Evolutionary conservation across 92 coral and sea anemone genomes (phyloP).

Genomic region (Porites evermanni): DNA sequence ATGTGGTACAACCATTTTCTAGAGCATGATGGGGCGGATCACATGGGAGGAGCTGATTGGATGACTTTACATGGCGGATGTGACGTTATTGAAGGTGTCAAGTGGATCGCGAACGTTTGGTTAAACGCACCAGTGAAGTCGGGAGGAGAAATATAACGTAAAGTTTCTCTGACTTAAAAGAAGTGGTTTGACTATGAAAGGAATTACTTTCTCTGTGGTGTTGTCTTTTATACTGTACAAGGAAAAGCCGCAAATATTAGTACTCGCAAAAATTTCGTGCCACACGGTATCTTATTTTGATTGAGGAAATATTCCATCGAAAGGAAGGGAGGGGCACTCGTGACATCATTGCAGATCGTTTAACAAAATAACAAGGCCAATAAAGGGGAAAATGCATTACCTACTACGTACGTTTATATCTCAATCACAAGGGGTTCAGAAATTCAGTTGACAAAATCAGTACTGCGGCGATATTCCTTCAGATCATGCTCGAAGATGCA

Average conservation of each 20-base stretch:
- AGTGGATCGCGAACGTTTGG: constrained; percentile 97
- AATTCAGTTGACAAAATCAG: too few relatives aligned
- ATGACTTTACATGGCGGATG: constrained; percentile 91
- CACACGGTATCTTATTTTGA: too few relatives aligned
- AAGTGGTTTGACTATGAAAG: too few relatives aligned
- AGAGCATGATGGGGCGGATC: constrained; percentile 72
- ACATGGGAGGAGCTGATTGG: constrained; percentile 85
- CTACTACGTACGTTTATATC: too few relatives aligned
- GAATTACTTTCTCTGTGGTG: neutral
- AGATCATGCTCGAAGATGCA: too few relatives aligned
- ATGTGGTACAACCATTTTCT: constrained; percentile 94
- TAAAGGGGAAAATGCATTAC: too few relatives aligned
- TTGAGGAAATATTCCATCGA: too few relatives aligned
- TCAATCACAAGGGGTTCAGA: too few relatives aligned
- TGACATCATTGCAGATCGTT: too few relatives aligned
- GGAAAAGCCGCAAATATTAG: neutral
- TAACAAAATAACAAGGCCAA: too few relatives aligned
- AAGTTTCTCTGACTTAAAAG: neutral
- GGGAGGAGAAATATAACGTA: constrained; percentile 6
- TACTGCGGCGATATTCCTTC: too few relatives aligned
- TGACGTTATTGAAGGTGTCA: constrained; percentile 82
- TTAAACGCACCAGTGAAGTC: constrained; percentile 56
- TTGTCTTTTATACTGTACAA: neutral
- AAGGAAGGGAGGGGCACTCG: too few relatives aligned
- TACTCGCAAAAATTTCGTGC: neutral